A percentile compares a stretch with the other conserved stretches of the same genome.
These are phyloP conservation scores for Tenthredo amoena DNA, from an alignment of 2,888 invertebrate species.

Conservation along the genomic window DNA sequence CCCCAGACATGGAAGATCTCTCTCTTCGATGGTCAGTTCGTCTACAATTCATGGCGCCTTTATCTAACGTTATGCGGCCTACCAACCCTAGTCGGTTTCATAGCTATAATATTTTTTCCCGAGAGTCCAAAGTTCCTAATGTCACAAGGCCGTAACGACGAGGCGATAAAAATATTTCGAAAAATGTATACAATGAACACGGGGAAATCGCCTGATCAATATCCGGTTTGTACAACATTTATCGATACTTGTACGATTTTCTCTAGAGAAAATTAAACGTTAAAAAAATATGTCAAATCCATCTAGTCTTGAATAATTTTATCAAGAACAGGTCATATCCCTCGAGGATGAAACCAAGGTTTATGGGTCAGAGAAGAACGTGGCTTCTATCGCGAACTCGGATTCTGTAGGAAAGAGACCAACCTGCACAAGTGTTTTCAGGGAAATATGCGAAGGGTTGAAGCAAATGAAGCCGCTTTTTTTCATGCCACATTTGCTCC, in stretches of 20 bases:
- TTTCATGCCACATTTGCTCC: slow-evolving; percentile 81
- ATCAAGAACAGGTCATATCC: background rate
- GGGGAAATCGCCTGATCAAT: slow-evolving; percentile 82
- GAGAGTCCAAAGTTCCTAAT: slow-evolving; percentile 91
- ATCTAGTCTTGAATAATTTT: background rate
- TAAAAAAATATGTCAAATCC: background rate
- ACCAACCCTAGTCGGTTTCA: slow-evolving; percentile 84
- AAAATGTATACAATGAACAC: slow-evolving; percentile 85
- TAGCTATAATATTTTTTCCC: slow-evolving; percentile 82
- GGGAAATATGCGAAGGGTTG: slow-evolving; percentile 81
- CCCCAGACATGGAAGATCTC: slow-evolving; percentile 81
- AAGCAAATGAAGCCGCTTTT: slow-evolving; percentile 85
- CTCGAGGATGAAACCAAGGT: slow-evolving; percentile 3
- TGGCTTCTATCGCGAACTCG: background rate
- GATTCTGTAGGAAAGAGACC: slow-evolving; percentile 67
- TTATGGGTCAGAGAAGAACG: slow-evolving; percentile 15
- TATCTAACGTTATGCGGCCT: slow-evolving; percentile 79
- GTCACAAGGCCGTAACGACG: slow-evolving; percentile 83
- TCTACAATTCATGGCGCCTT: slow-evolving; percentile 79
- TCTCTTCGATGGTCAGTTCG: slow-evolving; percentile 75
- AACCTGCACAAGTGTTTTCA: slow-evolving; percentile 72
- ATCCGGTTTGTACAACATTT: slow-evolving; percentile 81
- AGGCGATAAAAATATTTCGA: slow-evolving; percentile 83
- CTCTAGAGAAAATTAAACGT: background rate
- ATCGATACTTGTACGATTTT: background rate